Conservation (phyloP, 2,113 vertebrate species). For the Chloebia gouldiae region DNA sequence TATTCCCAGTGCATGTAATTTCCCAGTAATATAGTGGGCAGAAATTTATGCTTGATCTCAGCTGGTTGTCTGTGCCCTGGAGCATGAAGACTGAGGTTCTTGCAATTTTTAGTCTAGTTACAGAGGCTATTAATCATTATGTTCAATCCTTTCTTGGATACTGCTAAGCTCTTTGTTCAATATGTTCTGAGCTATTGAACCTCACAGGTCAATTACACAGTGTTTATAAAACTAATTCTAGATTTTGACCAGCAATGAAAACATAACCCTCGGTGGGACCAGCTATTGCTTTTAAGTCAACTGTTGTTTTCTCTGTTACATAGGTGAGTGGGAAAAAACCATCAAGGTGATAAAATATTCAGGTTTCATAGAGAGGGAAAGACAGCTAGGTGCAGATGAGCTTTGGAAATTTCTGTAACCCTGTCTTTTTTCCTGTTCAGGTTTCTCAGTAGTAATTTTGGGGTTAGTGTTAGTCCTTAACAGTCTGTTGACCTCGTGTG, state of each 20-base stretch:
- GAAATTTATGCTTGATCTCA: conserved; percentile 38
- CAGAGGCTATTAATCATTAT: conserved; percentile 55
- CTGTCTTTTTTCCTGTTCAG: not conserved
- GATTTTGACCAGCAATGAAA: conserved; percentile 36
- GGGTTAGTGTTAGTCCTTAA: not conserved
- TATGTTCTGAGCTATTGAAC: conserved; percentile 54
- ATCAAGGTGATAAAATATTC: not conserved
- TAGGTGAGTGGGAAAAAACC: not conserved
- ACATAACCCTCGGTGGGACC: not conserved
- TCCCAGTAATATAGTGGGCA: not conserved
- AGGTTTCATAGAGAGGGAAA: not conserved
- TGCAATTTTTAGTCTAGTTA: conserved; percentile 32
- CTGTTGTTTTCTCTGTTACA: not conserved
- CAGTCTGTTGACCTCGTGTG: not conserved
- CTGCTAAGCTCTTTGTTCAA: conserved; percentile 32
- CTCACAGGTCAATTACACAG: conserved; percentile 43
- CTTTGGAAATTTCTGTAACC: not conserved
- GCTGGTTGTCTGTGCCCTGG: conserved; percentile 27
- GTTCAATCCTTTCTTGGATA: conserved; percentile 38
- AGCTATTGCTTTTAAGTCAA: conserved; percentile 18
- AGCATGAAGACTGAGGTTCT: conserved; percentile 43
- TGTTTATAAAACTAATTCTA: conserved; percentile 57
- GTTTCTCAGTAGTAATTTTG: not conserved
- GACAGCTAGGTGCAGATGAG: not conserved
- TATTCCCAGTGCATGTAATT: not conserved